These are phyloP conservation scores for Monodelphis domestica DNA, from an alignment of 2,797 vertebrate species.

Conservation along the genomic window DNA sequence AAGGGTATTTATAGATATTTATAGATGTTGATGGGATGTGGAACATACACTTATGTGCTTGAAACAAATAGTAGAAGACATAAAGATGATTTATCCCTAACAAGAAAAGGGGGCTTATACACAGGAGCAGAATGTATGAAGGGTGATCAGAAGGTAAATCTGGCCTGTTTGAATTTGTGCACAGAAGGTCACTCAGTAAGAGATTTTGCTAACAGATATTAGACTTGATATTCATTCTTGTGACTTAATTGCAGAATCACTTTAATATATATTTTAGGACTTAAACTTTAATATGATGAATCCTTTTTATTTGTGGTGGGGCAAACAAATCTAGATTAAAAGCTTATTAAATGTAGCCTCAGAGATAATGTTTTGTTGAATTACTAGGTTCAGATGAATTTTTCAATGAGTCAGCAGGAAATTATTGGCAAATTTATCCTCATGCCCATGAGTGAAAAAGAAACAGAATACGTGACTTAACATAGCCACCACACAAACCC, in stretches of 20 bases:
- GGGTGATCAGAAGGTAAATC: neutral
- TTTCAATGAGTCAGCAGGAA: slow-evolving; percentile 41
- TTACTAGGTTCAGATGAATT: slow-evolving; percentile 20
- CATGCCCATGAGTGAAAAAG: slow-evolving; percentile 11
- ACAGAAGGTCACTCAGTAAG: slow-evolving; percentile 3
- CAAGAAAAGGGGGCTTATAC: neutral
- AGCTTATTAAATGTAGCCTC: slow-evolving; percentile 25
- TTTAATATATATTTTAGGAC: slow-evolving; percentile 50
- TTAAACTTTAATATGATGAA: slow-evolving; percentile 19
- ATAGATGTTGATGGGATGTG: neutral
- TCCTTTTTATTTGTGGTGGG: slow-evolving; percentile 33
- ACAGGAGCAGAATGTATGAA: slow-evolving; percentile 15
- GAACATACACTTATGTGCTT: neutral
- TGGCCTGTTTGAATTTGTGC: neutral
- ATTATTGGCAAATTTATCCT: slow-evolving; percentile 32
- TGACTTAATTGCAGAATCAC: slow-evolving; percentile 46
- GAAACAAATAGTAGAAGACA: slow-evolving; percentile 30
- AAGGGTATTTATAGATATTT: slow-evolving; percentile 3
- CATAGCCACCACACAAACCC: neutral
- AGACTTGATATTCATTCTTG: slow-evolving; percentile 43
- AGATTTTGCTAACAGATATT: slow-evolving; percentile 32
- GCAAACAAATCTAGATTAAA: slow-evolving; percentile 43
- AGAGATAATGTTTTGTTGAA: neutral
- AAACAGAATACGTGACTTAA: no score
- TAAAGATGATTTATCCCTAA: slow-evolving; percentile 5